A percentile compares a stretch with the other conserved stretches of the same genome.
Evolutionary conservation across 2,888 invertebrate species (phyloP).

Genomic region (Galerucella calmariensis): DNA sequence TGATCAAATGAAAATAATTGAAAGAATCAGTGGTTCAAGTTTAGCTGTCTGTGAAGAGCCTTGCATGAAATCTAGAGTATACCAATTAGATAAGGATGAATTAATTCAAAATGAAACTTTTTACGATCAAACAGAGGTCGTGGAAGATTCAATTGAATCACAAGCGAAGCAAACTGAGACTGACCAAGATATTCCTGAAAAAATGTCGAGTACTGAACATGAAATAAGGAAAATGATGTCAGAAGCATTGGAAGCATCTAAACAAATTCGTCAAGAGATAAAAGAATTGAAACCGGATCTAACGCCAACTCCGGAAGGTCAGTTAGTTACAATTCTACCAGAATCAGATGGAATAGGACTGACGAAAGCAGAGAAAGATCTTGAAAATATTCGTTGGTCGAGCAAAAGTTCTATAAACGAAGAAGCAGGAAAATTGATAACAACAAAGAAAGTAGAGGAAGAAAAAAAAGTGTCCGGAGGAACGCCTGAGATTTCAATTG

Average conservation of each 20-base stretch:
- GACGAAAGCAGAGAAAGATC: slow-evolving; percentile 50
- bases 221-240: slow-evolving; percentile 64
- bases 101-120: not conserved
- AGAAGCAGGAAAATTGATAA: not conserved
- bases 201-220: slow-evolving; percentile 45
- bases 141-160: not conserved
- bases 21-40: slow-evolving; percentile 41
- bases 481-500: slow-evolving; percentile 23
- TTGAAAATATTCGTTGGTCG: slow-evolving; percentile 27
- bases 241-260: slow-evolving; percentile 66
- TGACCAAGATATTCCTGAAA: slow-evolving; percentile 34
- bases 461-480: not conserved
- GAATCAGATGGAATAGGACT: slow-evolving; percentile 51
- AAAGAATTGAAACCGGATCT: slow-evolving; percentile 67
- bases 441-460: not conserved
- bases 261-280: slow-evolving; percentile 66
- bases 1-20: slow-evolving; percentile 45
- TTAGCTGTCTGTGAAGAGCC: slow-evolving; percentile 46
- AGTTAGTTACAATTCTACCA: slow-evolving; percentile 58
- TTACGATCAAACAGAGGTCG: not conserved
- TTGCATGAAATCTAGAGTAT: not conserved
- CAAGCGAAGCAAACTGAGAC: not conserved
- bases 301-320: slow-evolving; percentile 67
- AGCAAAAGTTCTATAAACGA: slow-evolving; percentile 10
- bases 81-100: not conserved